These are phyloP conservation scores for Apoderus coryli DNA, from an alignment of 2,888 invertebrate species.

Conservation along the genomic window DNA sequence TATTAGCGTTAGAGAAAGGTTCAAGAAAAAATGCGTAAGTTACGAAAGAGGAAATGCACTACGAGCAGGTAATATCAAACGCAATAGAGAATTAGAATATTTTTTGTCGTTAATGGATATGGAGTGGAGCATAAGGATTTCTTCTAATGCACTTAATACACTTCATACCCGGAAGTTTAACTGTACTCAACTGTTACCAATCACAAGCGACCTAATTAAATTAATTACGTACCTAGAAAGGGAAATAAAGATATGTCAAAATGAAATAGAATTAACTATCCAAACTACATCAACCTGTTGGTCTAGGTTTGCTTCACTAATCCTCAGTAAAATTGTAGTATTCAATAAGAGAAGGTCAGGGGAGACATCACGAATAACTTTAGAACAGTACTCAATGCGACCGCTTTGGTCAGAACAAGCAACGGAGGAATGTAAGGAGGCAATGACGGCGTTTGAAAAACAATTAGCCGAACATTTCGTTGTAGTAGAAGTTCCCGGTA, in stretches of 20 bases:
- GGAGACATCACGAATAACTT: constrained; percentile 15
- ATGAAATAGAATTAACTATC: constrained; percentile 5
- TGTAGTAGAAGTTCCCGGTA: constrained; percentile 13
- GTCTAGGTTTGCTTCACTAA: constrained; percentile 9
- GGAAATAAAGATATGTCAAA: constrained; percentile 9
- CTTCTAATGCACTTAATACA: constrained; percentile 15
- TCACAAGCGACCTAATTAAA: constrained; percentile 16
- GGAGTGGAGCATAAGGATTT: constrained; percentile 16
- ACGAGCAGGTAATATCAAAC: constrained; percentile 11
- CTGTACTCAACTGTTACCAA: constrained; percentile 14
- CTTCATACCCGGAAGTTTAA: constrained; percentile 14
- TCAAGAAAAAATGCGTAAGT: constrained; percentile 14
- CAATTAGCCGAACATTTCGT: constrained; percentile 13
- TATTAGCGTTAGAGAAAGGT: too few species aligned
- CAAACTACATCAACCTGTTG: constrained; percentile 6
- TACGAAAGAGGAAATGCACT: constrained; percentile 14
- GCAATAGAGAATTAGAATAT: constrained; percentile 10
- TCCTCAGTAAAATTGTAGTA: constrained; percentile 14
- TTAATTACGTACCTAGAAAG: constrained; percentile 13
- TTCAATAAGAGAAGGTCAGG: constrained; percentile 17
- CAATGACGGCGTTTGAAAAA: constrained; percentile 14
- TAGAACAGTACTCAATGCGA: constrained; percentile 12
- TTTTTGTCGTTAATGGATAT: constrained; percentile 15
- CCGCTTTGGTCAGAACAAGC: constrained; percentile 13
- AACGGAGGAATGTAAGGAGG: constrained; percentile 14